A percentile compares a stretch with the other conserved stretches of the same genome.
phyloP scores from a whole-genome alignment of 2,888 invertebrate species.

The Drosophila multiciliata region DNA sequence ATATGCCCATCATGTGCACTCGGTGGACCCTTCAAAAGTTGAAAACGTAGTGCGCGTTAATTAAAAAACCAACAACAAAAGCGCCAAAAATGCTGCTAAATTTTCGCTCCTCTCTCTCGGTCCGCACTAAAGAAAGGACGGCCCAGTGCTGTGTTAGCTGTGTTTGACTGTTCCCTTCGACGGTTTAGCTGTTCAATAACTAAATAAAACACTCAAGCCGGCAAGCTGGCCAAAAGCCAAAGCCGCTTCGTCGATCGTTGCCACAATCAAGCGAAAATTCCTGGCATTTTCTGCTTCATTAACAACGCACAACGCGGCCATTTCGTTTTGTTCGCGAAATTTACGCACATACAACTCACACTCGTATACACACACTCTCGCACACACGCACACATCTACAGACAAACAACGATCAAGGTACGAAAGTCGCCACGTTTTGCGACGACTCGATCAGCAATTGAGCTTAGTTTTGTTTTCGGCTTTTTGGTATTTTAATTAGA shows the following conservation, averaged over 20 bases:
- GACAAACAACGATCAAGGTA: conserved; percentile 21
- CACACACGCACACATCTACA: neutral
- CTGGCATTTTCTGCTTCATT: conserved; percentile 78
- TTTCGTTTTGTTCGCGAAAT: conserved; percentile 71
- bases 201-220: conserved; percentile 72
- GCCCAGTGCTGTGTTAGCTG: conserved; percentile 31
- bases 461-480: conserved; percentile 61
- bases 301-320: conserved; percentile 75
- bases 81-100: conserved; percentile 78
- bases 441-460: conserved; percentile 59
- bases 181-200: conserved; percentile 73
- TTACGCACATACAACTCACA: conserved; percentile 31
- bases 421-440: conserved; percentile 27
- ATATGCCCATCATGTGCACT: conserved; percentile 72
- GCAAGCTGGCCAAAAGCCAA: conserved; percentile 19
- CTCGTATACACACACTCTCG: conserved; percentile 1
- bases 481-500: conserved; percentile 78
- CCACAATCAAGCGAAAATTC: conserved; percentile 78
- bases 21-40: conserved; percentile 64
- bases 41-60: conserved; percentile 78
- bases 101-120: conserved; percentile 36
- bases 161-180: conserved; percentile 7
- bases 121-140: conserved; percentile 50
- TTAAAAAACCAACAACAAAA: conserved; percentile 71
- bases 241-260: conserved; percentile 30